phyloP scores from a whole-genome alignment of 2,113 vertebrate species.

The Gracilinanus agilis region DNA sequence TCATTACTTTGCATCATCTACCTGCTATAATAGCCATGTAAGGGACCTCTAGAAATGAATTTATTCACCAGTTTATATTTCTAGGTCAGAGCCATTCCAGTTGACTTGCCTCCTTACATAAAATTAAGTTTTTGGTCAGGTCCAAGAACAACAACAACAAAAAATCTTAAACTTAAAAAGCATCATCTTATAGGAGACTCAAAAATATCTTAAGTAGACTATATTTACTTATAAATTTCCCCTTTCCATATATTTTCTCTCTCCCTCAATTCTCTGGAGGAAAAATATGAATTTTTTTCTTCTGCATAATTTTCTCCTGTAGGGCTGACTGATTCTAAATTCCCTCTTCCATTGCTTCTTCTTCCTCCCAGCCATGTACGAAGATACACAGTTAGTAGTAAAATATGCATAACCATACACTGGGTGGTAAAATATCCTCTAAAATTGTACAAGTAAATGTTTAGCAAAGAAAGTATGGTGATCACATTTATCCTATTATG shows the following conservation, averaged over 20 bases:
- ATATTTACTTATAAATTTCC: conserved; percentile 23
- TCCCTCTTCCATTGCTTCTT: not conserved
- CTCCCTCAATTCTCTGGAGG: not conserved
- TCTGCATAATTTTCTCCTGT: conserved; percentile 21
- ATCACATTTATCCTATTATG: not conserved
- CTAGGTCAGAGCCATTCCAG: not conserved
- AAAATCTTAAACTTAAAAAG: not conserved
- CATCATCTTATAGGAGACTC: not conserved
- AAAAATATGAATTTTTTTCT: conserved; percentile 26
- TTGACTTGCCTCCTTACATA: not conserved
- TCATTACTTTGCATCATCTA: not conserved
- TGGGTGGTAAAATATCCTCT: not conserved
- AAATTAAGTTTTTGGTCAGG: not conserved
- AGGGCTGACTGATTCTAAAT: not conserved
- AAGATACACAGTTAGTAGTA: not conserved
- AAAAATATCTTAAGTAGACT: not conserved
- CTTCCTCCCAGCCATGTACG: not conserved
- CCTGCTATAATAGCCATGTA: not conserved
- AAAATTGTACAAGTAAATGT: not conserved
- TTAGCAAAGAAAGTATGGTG: not conserved
- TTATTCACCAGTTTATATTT: not conserved
- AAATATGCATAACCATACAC: not conserved
- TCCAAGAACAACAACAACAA: too few species aligned
- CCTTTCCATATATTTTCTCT: conserved; percentile 21
- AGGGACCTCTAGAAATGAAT: not conserved